phyloP scores from a whole-genome alignment of 1,140 invertebrate genomes.

The Schmidtea mediterranea region DNA sequence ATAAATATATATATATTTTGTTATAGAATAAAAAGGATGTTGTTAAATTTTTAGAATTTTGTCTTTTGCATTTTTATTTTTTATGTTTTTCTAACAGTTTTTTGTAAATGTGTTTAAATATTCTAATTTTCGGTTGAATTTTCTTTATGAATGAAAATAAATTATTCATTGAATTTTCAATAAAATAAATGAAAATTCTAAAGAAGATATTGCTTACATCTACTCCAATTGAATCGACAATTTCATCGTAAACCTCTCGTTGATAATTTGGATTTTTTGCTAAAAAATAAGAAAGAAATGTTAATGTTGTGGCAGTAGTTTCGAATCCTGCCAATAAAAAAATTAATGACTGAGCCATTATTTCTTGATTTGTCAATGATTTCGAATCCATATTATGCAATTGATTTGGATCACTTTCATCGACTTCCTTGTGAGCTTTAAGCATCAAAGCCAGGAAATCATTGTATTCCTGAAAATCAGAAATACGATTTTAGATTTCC shows the following conservation, averaged over 20 bases:
- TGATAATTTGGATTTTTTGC: conserved; percentile 11
- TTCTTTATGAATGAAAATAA: too few relatives aligned
- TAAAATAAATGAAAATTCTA: too few relatives aligned
- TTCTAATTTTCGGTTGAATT: too few relatives aligned
- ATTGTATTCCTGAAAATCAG: neutral
- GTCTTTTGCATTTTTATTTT: too few relatives aligned
- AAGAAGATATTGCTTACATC: too few relatives aligned
- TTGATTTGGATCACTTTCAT: neutral
- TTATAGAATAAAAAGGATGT: too few relatives aligned
- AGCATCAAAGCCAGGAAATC: conserved; percentile 5
- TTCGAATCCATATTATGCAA: neutral
- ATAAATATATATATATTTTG: too few relatives aligned
- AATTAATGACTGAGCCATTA: conserved; percentile 11
- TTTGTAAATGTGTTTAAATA: too few relatives aligned
- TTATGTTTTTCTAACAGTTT: too few relatives aligned
- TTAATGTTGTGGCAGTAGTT: conserved; percentile 10
- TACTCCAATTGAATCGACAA: conserved; percentile 5
- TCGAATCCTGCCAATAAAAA: conserved; percentile 13
- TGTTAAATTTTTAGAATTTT: too few relatives aligned
- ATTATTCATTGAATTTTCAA: too few relatives aligned
- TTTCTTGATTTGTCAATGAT: conserved; percentile 12
- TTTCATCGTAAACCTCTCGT: conserved; percentile 10
- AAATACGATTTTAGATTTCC: conserved; percentile 4
- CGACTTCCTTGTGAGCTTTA: neutral
- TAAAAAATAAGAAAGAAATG: conserved; percentile 12